Base-by-base conservation (phyloP, 2,888 invertebrate species). In the Desoria tigrina region DNA sequence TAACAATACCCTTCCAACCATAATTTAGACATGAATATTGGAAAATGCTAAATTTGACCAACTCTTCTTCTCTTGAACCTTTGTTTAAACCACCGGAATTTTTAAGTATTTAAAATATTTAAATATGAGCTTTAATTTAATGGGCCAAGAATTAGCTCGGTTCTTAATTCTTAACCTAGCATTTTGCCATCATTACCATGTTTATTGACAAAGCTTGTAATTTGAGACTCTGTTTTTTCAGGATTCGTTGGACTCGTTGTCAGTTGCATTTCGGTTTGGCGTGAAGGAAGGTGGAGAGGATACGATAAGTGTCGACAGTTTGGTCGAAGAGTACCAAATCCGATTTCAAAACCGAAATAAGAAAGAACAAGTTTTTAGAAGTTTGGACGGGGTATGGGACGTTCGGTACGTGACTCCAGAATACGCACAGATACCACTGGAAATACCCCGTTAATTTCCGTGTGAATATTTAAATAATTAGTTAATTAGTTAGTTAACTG, bases 341-440 rank as follows among this genome's bases (percentile, higher is more conserved):
- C 61, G 68, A n/a, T 66, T 68, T 61, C 63, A 66, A 51, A 65
- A 60, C 49, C 61, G 59, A 11, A 61, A 63, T 23, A 64, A 69
- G 62, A 68, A 69, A 26, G 69, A 68, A 39, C 68, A 68, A 64
- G 68, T 70, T 58, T 72, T 70, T 63, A 39, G 66, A n/a, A 69
- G 68, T 59, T 68, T 73, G 63, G 69, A 73, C 73, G 73, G 73
- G 57, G 65, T 69, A 58, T 56, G 68, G 39, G 69, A 73, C 65
- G 64, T 68, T 21, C 69, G 69, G 73, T 73, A 63, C 26, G 62
- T n/a, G 7, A 9, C n/a, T n/a, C n/a, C n/a, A n/a, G n/a, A n/a
- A n/a, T n/a, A 39, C 11, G 9, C 11, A 18, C 54, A 16, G 27
- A 26, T 21, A 9, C n/a, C n/a, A n/a, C n/a, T n/a, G n/a, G n/a